These are phyloP conservation scores for Florisuga fusca DNA, from an alignment of 2,797 vertebrate species.

Conservation along the genomic window DNA sequence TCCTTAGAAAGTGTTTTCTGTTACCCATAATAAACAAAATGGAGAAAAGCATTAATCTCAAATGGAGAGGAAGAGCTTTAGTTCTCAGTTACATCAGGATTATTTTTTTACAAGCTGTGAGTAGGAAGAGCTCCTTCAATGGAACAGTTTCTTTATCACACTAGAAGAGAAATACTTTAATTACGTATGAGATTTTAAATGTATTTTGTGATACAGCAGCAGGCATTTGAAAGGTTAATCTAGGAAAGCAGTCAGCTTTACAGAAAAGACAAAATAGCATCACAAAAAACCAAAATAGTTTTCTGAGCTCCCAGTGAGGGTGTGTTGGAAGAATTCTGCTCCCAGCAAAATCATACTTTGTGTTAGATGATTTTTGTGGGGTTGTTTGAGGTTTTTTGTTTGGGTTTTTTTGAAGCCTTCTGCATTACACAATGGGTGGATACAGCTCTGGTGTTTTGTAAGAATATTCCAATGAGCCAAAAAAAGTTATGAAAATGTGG, in stretches of 20 bases:
- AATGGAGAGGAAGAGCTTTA: not conserved
- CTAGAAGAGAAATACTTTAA: not conserved
- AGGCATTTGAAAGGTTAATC: not conserved
- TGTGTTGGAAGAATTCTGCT: conserved; percentile 27
- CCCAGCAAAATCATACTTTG: not conserved
- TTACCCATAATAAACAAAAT: not conserved
- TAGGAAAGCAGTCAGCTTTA: not conserved
- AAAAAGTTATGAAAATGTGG: not conserved
- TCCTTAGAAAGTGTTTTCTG: not conserved
- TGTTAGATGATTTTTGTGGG: not conserved
- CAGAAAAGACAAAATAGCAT: not conserved
- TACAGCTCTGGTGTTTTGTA: not conserved
- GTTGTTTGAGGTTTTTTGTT: not conserved
- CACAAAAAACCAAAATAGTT: not conserved
- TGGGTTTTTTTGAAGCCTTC: not conserved
- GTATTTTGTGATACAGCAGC: not conserved
- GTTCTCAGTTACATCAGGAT: not conserved
- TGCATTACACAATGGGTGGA: not conserved
- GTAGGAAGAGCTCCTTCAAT: not conserved
- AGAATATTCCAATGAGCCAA: not conserved
- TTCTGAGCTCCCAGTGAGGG: not conserved
- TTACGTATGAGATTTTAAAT: not conserved
- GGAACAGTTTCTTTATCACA: not conserved
- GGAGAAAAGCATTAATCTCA: not conserved
- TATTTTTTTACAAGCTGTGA: not conserved